Evolutionary conservation across 2,113 vertebrate genomes (phyloP), one percentile per base, ranked within the genome.

Genomic region (Galeopterus variegatus): DNA sequence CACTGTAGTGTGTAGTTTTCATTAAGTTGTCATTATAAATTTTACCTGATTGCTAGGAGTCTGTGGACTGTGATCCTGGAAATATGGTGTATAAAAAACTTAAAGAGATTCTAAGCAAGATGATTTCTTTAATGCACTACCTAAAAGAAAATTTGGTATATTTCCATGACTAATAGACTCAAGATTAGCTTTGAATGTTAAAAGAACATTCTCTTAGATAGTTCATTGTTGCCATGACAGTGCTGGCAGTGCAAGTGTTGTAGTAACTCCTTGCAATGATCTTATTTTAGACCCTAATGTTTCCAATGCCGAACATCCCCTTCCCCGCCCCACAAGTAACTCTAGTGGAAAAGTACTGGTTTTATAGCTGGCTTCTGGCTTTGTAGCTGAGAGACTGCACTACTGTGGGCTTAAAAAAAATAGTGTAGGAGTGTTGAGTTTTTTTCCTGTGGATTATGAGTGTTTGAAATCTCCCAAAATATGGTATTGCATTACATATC

Each of bases 391-490:
- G 97, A 95, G 84, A 98, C 96, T 98, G 98, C 95, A 97, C 97
- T 96, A 97, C 97, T 98, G 98, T 98, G 96, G 95, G 94, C 94
- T 97, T 98, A 95, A 97, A 97, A 97, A 98, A 98, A 98, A 96
- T 89, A 95, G 94, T 96, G 98, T 96, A 98, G 97, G 95, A 98
- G 96, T 93, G 89, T 97, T 97, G 97, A 98, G 94, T 98, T 79
- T 97, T 97, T 98, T 98, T 98, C 88, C 96, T 96, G 94, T 98
- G 98, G 98, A 98, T 98, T 97, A 92, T 9, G 48, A 98, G 96
- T 98, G 98, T 98, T 98, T 98, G 96, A 96, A 98, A 98, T 98
- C 95, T 98, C 97, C 97, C 96, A 98, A 98, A 98, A 97, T 98
- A 98, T 76, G 88, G 33, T 98, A 97, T 98, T 97, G 77, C 97